These are phyloP conservation scores for Quadriops clusia DNA, from an alignment of 2,888 invertebrate species.

Conservation along the genomic window DNA sequence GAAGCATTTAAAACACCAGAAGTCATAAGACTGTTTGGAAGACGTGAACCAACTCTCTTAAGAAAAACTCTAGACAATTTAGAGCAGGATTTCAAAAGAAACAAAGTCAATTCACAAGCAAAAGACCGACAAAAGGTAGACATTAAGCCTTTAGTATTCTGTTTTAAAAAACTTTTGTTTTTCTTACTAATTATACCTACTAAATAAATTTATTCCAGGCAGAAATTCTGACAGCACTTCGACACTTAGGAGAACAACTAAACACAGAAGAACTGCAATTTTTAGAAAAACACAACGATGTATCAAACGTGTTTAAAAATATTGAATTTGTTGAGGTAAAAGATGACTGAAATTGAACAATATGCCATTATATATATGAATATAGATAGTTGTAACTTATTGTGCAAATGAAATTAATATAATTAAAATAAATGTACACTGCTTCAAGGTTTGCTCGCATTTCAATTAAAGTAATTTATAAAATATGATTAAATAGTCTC, in stretches of 20 bases:
- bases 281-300: conserved; percentile 37
- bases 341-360: conserved; percentile 22
- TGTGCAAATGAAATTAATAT: too few relatives aligned
- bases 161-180: not conserved
- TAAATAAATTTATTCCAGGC: conserved; percentile 26
- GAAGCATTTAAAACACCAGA: conserved; percentile 65
- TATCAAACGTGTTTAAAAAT: conserved; percentile 31
- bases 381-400: too few relatives aligned
- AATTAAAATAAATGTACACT: too few relatives aligned
- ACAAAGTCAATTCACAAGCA: conserved; percentile 40
- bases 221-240: conserved; percentile 40
- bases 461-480: too few relatives aligned
- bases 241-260: conserved; percentile 42
- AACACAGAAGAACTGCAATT: conserved; percentile 38
- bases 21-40: conserved; percentile 60
- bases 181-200: too few relatives aligned
- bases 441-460: too few relatives aligned
- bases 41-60: conserved; percentile 53
- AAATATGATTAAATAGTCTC: too few relatives aligned
- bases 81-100: conserved; percentile 49
- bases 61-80: conserved; percentile 46
- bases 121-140: conserved; percentile 42
- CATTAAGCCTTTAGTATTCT: not conserved
- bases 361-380: not conserved
- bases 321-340: conserved; percentile 37